Evolutionary conservation across 2,113 vertebrate species (phyloP).

Genomic region (Calypte anna): DNA sequence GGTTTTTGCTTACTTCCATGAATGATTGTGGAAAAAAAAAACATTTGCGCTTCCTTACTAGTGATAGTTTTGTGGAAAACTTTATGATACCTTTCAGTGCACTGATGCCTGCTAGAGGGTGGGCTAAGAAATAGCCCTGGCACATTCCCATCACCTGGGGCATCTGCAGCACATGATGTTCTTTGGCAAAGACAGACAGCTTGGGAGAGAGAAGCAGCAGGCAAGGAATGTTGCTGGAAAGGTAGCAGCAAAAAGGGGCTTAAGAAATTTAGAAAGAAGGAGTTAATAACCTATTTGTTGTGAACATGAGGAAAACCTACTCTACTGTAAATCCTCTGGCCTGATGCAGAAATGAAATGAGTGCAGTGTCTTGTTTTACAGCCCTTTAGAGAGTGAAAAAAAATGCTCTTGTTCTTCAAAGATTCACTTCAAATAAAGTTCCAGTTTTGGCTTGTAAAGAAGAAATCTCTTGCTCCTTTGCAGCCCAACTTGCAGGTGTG

Average conservation of each 20-base stretch:
- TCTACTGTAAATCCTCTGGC: not conserved
- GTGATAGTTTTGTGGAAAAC: not conserved
- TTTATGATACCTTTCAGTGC: not conserved
- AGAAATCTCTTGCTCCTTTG: not conserved
- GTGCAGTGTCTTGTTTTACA: not conserved
- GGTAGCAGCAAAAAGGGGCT: not conserved
- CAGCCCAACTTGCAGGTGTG: not conserved
- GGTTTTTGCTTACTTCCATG: not conserved
- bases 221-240: not conserved
- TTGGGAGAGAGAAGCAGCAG: not conserved
- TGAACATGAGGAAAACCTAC: not conserved
- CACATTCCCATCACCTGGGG: not conserved
- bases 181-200: not conserved
- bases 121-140: not conserved
- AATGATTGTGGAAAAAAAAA: accelerated
- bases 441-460: not conserved
- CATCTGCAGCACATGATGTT: not conserved
- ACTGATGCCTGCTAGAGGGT: not conserved
- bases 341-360: not conserved
- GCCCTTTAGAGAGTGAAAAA: not conserved
- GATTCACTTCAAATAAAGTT: not conserved
- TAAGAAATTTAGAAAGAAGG: not conserved
- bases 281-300: not conserved
- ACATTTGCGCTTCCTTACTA: not conserved
- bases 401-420: not conserved